phyloP scores from a whole-genome alignment of 2,113 vertebrate species.

The Anseranas semipalmata region DNA sequence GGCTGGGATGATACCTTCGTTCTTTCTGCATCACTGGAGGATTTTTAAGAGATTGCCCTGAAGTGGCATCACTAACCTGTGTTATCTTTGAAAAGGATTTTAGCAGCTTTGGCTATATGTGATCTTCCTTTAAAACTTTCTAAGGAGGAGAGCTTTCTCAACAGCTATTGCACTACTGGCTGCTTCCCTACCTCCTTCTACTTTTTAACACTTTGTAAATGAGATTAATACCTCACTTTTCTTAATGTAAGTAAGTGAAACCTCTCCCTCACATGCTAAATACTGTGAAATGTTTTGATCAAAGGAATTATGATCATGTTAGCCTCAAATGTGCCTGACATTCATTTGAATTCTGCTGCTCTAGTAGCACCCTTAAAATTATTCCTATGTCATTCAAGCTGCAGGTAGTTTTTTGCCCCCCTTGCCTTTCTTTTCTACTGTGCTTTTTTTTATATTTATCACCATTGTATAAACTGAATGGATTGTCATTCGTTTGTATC shows the following conservation, averaged over 20 bases:
- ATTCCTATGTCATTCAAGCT: conserved; percentile 1
- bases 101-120: neutral
- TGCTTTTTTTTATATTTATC: neutral
- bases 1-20: neutral
- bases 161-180: neutral
- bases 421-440: neutral
- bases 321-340: neutral
- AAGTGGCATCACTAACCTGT: neutral
- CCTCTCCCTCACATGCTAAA: conserved; percentile 18
- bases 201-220: neutral
- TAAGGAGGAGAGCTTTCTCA: neutral
- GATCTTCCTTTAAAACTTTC: neutral
- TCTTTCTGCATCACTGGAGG: neutral
- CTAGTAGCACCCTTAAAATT: conserved; percentile 10
- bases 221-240: conserved; percentile 3
- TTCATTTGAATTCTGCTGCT: conserved; percentile 11
- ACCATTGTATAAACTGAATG: neutral
- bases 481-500: conserved; percentile 26
- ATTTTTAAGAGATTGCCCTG: neutral
- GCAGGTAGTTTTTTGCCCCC: neutral
- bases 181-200: neutral
- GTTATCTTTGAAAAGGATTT: neutral
- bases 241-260: conserved; percentile 23
- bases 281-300: neutral
- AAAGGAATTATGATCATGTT: neutral